Evolutionary conservation across 1,140 invertebrate genomes (phyloP).

Genomic region (Rhynchophorus ferrugineus): DNA sequence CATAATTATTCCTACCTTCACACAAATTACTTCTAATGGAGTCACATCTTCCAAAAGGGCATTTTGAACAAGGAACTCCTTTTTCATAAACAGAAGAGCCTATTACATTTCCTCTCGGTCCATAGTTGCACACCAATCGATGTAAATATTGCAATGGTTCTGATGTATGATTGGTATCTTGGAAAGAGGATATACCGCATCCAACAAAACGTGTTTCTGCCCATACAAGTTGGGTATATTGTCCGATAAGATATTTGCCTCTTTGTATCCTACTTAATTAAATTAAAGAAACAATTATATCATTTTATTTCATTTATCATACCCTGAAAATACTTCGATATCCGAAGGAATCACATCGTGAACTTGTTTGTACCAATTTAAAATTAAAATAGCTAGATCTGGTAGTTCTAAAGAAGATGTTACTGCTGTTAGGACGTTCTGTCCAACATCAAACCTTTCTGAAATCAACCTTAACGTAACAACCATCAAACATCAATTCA

Average conservation of each 20-base stretch:
- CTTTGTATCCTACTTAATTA: constrained; percentile 13
- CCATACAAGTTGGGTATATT: constrained; percentile 51
- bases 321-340: constrained; percentile 20
- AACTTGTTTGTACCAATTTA: constrained; percentile 24
- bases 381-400: constrained; percentile 18
- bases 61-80: constrained; percentile 38
- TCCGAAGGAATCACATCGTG: constrained; percentile 18
- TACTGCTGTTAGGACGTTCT: constrained; percentile 19
- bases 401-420: constrained; percentile 6
- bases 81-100: constrained; percentile 39
- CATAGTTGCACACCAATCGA: constrained; percentile 45
- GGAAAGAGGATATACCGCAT: constrained; percentile 45
- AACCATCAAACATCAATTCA: neutral
- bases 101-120: constrained; percentile 39
- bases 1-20: constrained; percentile 8
- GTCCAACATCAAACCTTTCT: constrained; percentile 20
- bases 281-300: neutral
- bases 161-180: constrained; percentile 33
- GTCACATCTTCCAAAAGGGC: constrained; percentile 24
- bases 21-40: constrained; percentile 14
- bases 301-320: constrained; percentile 1
- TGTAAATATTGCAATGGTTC: constrained; percentile 23
- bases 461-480: constrained; percentile 1
- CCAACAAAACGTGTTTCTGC: constrained; percentile 47
- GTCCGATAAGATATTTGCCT: constrained; percentile 32